A percentile compares a stretch with the other conserved stretches of the same genome.
These are phyloP conservation scores for Phrynocephalus versicolor DNA, from an alignment of 2,113 vertebrate species.

Conservation along the genomic window DNA sequence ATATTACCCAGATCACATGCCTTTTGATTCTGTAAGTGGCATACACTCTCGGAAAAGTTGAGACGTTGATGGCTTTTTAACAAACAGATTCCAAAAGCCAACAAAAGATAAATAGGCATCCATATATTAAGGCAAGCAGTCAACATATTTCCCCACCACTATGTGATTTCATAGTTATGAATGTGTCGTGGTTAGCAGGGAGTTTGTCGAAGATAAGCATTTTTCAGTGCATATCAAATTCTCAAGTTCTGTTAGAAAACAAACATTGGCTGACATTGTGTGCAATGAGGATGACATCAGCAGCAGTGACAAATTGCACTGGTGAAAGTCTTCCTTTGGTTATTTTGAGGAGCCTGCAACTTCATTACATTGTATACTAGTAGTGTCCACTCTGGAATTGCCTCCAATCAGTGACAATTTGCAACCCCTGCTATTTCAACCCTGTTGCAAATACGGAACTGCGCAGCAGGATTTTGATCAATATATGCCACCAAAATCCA, in stretches of 20 bases:
- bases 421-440: too few species aligned
- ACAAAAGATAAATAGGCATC: conserved; percentile 70
- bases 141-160: conserved; percentile 44
- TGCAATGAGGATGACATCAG: too few species aligned
- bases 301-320: too few species aligned
- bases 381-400: too few species aligned
- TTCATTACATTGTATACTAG: too few species aligned
- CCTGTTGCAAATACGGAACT: too few species aligned
- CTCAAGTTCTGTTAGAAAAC: not conserved
- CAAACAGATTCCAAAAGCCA: conserved; percentile 68
- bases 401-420: too few species aligned
- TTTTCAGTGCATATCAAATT: not conserved
- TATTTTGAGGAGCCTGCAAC: too few species aligned
- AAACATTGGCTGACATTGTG: too few species aligned
- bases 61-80: conserved; percentile 69
- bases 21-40: conserved; percentile 66
- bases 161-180: not conserved
- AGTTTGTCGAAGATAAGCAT: not conserved
- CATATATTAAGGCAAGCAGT: conserved; percentile 56
- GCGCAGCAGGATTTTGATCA: too few species aligned
- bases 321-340: too few species aligned
- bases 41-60: conserved; percentile 50
- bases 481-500: too few species aligned
- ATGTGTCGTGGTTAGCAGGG: not conserved
- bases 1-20: conserved; percentile 58